Percentiles rank a stretch among this genome's conserved stretches.
Evolutionary conservation across 2,113 vertebrate species (phyloP).

Genomic region (Fregata magnificens): DNA sequence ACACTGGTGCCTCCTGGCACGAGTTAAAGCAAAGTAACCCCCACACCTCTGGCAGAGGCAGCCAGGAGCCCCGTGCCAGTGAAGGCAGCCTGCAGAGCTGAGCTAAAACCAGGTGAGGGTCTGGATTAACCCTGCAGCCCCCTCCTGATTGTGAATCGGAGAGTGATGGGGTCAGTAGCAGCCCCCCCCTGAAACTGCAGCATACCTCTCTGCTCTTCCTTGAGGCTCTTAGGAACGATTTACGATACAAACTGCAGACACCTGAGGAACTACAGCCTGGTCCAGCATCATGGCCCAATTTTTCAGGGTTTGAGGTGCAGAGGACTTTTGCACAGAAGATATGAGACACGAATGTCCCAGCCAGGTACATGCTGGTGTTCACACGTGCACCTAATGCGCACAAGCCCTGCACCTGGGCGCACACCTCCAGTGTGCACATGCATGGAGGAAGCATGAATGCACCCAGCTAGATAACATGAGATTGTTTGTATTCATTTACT

Average conservation of each 20-base stretch:
- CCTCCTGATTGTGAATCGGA: fast-evolving
- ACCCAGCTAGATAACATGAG: neutral
- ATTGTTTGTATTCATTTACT: neutral
- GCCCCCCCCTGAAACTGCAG: neutral
- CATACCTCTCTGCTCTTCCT: neutral
- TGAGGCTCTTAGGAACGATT: neutral
- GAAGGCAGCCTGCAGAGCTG: neutral
- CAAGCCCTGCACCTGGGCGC: neutral
- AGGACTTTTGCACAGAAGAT: neutral
- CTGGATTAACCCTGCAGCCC: neutral
- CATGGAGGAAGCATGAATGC: neutral
- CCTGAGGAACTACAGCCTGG: neutral
- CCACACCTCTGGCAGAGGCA: neutral
- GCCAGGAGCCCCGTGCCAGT: neutral
- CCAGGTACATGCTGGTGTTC: neutral
- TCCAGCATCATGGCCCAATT: neutral
- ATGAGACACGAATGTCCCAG: neutral
- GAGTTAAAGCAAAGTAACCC: neutral
- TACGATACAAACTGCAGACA: neutral
- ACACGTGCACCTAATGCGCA: neutral
- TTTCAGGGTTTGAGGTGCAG: neutral
- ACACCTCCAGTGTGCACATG: neutral
- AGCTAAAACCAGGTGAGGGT: neutral
- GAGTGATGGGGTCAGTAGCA: neutral
- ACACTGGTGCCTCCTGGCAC: fast-evolving